Evolutionary conservation across 2,113 vertebrate species (phyloP).

Genomic region (Bolborhynchus lineola): DNA sequence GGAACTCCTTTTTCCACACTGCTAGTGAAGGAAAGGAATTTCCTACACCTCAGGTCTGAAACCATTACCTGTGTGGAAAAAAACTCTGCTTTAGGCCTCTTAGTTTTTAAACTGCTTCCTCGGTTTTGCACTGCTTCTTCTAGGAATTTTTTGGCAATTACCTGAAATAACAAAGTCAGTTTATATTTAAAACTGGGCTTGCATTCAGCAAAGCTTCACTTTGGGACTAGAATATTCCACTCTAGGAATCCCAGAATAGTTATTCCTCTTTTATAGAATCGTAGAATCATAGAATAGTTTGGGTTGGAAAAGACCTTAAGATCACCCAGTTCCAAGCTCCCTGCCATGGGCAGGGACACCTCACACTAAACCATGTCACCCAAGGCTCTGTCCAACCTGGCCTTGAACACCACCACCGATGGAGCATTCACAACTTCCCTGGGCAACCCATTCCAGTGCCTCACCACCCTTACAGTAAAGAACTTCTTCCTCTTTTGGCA

Average conservation of each 20-base stretch:
- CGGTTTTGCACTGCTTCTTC: neutral
- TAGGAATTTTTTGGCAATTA: neutral
- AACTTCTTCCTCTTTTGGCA: neutral
- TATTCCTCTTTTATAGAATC: neutral
- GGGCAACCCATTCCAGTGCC: no score
- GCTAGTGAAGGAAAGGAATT: neutral
- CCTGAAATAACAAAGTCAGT: neutral
- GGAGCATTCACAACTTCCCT: no score
- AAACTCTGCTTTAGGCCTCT: neutral
- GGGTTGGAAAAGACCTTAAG: no score
- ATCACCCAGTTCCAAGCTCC: no score
- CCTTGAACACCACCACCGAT: no score
- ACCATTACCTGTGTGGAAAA: neutral
- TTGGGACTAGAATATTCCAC: neutral
- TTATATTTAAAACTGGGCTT: neutral
- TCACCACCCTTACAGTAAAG: no score
- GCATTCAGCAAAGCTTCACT: neutral
- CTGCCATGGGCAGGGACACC: no score
- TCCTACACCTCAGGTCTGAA: neutral
- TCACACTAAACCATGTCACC: no score
- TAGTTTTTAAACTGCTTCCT: neutral
- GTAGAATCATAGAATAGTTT: no score
- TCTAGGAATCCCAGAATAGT: neutral
- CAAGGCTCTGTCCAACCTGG: no score
- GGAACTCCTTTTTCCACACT: neutral